Base-by-base conservation (phyloP, 1,140 invertebrate genomes). In the Bombus sylvicola region DNA sequence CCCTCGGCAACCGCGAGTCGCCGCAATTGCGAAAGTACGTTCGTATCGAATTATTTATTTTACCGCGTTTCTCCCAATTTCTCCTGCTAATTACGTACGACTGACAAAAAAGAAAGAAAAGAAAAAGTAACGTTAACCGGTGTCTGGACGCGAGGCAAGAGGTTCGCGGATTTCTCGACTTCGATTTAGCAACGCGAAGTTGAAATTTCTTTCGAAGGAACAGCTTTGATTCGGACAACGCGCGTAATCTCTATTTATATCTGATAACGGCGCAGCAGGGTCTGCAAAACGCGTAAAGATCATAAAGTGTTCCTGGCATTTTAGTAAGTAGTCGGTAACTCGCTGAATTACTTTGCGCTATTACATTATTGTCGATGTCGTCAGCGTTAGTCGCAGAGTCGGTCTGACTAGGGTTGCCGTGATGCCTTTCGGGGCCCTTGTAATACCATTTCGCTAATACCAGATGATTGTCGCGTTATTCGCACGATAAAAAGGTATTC, bases 311-410 rank as follows among this genome's bases (percentile, higher is more conserved):
- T 90, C 68, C 72, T 83, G 74, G 73, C 86, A 83, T 90, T 90
- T 88, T 90, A 88, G 89, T 90, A 90, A 90, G 89, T 90, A 90
- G 89, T 80, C 89, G 81, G 89, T 90, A 90, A 90, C 89, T 90
- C 89, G 89, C 89, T 90, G 89, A 90, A 90, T 90, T 90, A 90
- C 89, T 90, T 90, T 90, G 89, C 89, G 89, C 89, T 88, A 90
- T 90, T 90, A 90, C 89, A 90, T 90, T 90, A 90, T 90, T 88
- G 89, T 88, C 89, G 89, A 90, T 90, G 89, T 90, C 89, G 89
- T 90, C 89, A 90, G 87, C 83, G 74, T 90, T 90, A 81, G 88
- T 90, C 83, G 89, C 89, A 86, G 89, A 90, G 72, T 83, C 59
- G 59, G 28, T 72, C 39, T 47, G 81, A 62, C 83, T 85, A 78